A percentile compares a stretch with the other conserved stretches of the same genome.
Evolutionary conservation across 2,888 invertebrate species (phyloP).

Genomic region (Pardosa pseudoannulata): DNA sequence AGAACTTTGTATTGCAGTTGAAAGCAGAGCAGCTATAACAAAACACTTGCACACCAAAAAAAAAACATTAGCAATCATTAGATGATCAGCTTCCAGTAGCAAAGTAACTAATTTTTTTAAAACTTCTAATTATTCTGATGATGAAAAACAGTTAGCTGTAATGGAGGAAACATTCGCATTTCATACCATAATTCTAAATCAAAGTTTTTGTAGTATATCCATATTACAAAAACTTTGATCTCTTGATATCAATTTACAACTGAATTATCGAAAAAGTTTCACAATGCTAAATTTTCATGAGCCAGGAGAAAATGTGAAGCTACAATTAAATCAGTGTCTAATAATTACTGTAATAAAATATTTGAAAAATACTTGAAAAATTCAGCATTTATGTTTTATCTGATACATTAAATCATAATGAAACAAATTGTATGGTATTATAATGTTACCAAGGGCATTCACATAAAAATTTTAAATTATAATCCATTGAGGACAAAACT

Average conservation of each 20-base stretch:
- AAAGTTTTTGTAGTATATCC: not conserved
- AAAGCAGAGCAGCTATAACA: not conserved
- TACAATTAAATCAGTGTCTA: not conserved
- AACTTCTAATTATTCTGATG: not conserved
- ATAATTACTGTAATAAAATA: not conserved
- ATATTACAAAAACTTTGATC: too few species aligned
- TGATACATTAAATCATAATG: not conserved
- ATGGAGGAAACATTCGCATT: conserved; percentile 6
- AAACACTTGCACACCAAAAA: not conserved
- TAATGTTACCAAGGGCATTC: conserved; percentile 8
- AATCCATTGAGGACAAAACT: not conserved
- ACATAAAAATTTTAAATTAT: not conserved
- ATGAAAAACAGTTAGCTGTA: not conserved
- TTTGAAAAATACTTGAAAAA: conserved; percentile 22
- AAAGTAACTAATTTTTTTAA: not conserved
- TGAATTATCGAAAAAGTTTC: conserved; percentile 31
- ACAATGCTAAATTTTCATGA: conserved; percentile 26
- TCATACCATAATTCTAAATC: conserved; percentile 8
- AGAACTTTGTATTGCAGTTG: conserved; percentile 2
- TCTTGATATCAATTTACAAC: conserved; percentile 18
- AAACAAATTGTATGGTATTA: conserved; percentile 26
- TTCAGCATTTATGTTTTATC: conserved; percentile 11
- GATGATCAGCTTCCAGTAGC: not conserved
- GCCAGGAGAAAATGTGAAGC: conserved; percentile 3
- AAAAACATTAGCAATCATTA: not conserved